Percentiles rank a stretch among this genome's conserved stretches.
Evolutionary conservation across 2,888 invertebrate genomes (phyloP).

Genomic region (Ernsta delagoae): DNA sequence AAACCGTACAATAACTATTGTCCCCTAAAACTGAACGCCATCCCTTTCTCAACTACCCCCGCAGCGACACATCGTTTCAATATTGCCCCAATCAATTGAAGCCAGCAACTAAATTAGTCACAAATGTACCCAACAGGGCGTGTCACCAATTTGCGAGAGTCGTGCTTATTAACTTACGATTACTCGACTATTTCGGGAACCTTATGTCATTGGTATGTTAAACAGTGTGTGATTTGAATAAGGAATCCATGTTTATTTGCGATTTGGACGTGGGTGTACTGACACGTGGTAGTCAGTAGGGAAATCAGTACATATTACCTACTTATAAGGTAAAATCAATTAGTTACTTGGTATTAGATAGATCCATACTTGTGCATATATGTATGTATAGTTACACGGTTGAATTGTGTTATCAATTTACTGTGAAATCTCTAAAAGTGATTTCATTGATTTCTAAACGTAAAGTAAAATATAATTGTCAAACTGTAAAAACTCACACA

Average conservation of each 20-base stretch:
- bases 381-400: too few relatives aligned
- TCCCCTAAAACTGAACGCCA: neutral
- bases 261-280: constrained; percentile 18
- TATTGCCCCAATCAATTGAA: constrained; percentile 23
- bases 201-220: constrained; percentile 29
- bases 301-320: neutral
- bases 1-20: constrained; percentile 1
- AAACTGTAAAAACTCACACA: too few relatives aligned
- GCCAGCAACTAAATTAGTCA: constrained; percentile 11
- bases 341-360: too few relatives aligned
- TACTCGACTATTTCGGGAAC: constrained; percentile 21
- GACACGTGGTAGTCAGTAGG: neutral
- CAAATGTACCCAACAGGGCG: constrained; percentile 1
- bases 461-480: too few relatives aligned
- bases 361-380: too few relatives aligned
- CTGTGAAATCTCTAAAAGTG: too few relatives aligned
- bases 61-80: constrained; percentile 1
- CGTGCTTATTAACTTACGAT: constrained; percentile 22
- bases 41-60: neutral
- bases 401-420: too few relatives aligned
- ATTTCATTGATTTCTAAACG: too few relatives aligned
- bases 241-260: constrained; percentile 16
- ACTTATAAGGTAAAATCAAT: too few relatives aligned
- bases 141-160: constrained; percentile 10
- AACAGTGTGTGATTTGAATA: constrained; percentile 25